phyloP scores from a whole-genome alignment of 2,113 vertebrate species.

The Ginglymostoma cirratum region DNA sequence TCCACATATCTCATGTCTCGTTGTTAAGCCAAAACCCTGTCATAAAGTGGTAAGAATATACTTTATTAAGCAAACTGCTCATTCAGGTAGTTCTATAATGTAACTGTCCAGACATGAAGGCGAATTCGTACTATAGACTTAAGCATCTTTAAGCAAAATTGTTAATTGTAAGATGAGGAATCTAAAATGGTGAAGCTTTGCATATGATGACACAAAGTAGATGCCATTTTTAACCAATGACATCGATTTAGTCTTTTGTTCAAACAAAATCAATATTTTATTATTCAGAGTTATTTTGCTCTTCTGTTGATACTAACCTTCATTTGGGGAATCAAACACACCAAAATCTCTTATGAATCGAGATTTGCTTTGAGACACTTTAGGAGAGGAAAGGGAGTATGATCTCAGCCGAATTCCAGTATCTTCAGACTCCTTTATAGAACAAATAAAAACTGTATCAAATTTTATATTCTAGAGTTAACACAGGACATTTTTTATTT shows the following conservation, averaged over 20 bases:
- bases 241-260: not conserved
- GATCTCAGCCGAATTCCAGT: constrained; percentile 78
- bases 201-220: not conserved
- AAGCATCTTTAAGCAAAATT: not conserved
- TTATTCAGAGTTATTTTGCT: not conserved
- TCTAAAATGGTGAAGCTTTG: not conserved
- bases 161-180: not conserved
- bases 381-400: constrained; percentile 86
- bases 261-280: not conserved
- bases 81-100: not conserved
- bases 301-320: constrained; percentile 61
- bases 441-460: constrained; percentile 13
- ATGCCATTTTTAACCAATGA: not conserved
- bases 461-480: not conserved
- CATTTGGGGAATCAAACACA: constrained; percentile 47
- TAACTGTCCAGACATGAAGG: not conserved
- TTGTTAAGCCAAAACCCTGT: not conserved
- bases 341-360: constrained; percentile 55
- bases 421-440: constrained; percentile 57
- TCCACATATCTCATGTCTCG: not conserved
- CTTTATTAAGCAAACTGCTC: not conserved
- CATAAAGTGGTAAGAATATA: not conserved
- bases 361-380: constrained; percentile 63
- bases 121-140: not conserved
- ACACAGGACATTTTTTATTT: not conserved